Percentiles rank a stretch among this genome's conserved stretches.
phyloP scores from a whole-genome alignment of 2,797 vertebrate genomes.

The Petrocephalus schoutedeni region DNA sequence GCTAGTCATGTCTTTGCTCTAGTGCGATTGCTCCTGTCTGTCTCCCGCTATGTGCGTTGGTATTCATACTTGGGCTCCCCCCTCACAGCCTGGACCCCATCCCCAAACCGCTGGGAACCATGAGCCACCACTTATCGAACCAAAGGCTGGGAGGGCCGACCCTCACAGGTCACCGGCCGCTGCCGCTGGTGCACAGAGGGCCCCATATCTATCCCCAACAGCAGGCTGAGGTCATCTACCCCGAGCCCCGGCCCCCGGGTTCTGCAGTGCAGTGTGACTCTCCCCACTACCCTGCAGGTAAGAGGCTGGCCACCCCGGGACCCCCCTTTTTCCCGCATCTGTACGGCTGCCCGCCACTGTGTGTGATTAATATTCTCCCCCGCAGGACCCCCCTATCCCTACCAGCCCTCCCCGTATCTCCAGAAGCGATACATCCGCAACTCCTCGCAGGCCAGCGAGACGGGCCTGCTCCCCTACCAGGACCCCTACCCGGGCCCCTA shows the following conservation, averaged over 20 bases:
- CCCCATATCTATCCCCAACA: slow-evolving; percentile 79
- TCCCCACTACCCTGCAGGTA: slow-evolving; percentile 80
- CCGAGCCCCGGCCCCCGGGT: slow-evolving; percentile 73
- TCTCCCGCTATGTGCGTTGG: background rate
- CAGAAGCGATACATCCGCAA: slow-evolving; percentile 80
- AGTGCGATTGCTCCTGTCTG: background rate
- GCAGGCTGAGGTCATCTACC: slow-evolving; percentile 83
- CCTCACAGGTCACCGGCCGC: slow-evolving; percentile 77
- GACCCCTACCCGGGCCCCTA: slow-evolving; percentile 78
- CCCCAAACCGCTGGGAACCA: slow-evolving; percentile 54
- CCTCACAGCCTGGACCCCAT: slow-evolving; percentile 36
- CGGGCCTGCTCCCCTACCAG: slow-evolving; percentile 73
- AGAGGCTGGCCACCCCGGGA: background rate
- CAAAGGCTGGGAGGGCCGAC: slow-evolving; percentile 72
- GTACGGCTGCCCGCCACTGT: background rate
- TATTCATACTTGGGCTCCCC: background rate
- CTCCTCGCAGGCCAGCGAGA: slow-evolving; percentile 71
- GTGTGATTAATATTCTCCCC: background rate
- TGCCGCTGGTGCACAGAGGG: slow-evolving; percentile 76
- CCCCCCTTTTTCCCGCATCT: background rate
- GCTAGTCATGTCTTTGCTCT: background rate
- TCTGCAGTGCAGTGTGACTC: slow-evolving; percentile 78
- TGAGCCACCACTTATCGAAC: slow-evolving; percentile 73
- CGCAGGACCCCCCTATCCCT: slow-evolving; percentile 79
- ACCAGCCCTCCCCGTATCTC: slow-evolving; percentile 74